Conservation (phyloP, 2,888 invertebrate species). For the Lasioglossum zephyrum region DNA sequence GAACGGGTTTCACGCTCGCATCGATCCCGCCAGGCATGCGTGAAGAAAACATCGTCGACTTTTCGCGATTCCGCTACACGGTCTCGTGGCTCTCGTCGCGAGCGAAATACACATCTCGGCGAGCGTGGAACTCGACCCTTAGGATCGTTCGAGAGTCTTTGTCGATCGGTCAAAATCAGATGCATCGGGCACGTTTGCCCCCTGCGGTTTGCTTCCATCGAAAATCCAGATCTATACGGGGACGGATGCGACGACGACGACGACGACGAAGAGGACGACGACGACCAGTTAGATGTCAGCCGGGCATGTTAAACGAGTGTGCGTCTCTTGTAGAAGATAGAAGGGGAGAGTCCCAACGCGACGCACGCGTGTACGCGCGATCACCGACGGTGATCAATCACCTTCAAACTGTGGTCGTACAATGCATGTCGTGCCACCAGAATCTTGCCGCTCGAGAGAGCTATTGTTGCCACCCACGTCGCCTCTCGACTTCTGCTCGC, state of each 20-base stretch:
- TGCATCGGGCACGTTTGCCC: constrained; percentile 57
- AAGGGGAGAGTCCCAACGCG: constrained; percentile 41
- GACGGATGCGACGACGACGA: constrained; percentile 29
- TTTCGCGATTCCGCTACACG: background rate
- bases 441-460: constrained; percentile 76
- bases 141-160: constrained; percentile 32
- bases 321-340: constrained; percentile 46
- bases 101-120: background rate
- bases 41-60: background rate
- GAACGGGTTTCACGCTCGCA: constrained; percentile 1
- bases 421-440: constrained; percentile 78
- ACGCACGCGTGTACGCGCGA: constrained; percentile 61
- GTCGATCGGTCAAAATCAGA: constrained; percentile 67
- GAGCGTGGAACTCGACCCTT: background rate
- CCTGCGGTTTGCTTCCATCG: constrained; percentile 66
- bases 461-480: constrained; percentile 83
- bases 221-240: constrained; percentile 69
- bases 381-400: constrained; percentile 81
- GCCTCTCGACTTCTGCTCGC: constrained; percentile 60
- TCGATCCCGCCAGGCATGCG: background rate
- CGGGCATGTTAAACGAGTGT: constrained; percentile 59
- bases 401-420: constrained; percentile 78
- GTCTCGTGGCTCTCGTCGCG: background rate
- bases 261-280: constrained; percentile 16
- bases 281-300: constrained; percentile 64